phyloP scores from a whole-genome alignment of 2,888 invertebrate genomes.

The Rhingia rostrata region DNA sequence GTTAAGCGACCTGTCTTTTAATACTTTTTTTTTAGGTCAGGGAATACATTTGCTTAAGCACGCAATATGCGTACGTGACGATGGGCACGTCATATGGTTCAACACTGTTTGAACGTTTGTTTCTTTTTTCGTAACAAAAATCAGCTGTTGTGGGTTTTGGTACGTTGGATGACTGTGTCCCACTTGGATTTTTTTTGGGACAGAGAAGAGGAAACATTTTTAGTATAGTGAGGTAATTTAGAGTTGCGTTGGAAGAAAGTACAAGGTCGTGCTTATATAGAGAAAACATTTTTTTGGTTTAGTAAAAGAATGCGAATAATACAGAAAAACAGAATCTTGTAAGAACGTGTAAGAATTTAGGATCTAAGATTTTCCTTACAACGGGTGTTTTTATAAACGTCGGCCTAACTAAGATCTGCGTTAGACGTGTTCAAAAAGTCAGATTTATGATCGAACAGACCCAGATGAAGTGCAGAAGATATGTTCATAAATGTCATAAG shows the following conservation, averaged over 20 bases:
- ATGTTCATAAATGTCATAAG: too few relatives aligned
- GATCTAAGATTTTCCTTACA: too few relatives aligned
- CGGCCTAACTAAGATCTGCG: too few relatives aligned
- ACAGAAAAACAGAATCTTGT: neutral
- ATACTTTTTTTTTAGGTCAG: conserved; percentile 18
- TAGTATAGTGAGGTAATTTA: neutral
- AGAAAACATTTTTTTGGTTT: too few relatives aligned
- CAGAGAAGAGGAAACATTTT: neutral
- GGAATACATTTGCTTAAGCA: neutral
- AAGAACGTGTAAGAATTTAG: neutral
- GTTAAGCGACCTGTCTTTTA: neutral
- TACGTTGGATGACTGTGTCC: conserved; percentile 1
- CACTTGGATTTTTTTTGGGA: conserved; percentile 27
- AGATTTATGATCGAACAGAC: too few relatives aligned
- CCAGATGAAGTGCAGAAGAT: too few relatives aligned
- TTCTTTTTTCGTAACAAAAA: conserved; percentile 39
- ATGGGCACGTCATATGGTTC: conserved; percentile 27
- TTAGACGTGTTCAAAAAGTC: too few relatives aligned
- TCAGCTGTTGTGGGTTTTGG: conserved; percentile 39
- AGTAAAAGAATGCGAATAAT: neutral
- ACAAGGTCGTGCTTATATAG: too few relatives aligned
- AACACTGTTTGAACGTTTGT: neutral
- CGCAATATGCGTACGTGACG: conserved; percentile 52
- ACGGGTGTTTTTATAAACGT: too few relatives aligned
- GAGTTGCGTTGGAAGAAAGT: neutral